Conservation (phyloP, 2,797 vertebrate genomes). For the Phyllotis vaccarum region DNA sequence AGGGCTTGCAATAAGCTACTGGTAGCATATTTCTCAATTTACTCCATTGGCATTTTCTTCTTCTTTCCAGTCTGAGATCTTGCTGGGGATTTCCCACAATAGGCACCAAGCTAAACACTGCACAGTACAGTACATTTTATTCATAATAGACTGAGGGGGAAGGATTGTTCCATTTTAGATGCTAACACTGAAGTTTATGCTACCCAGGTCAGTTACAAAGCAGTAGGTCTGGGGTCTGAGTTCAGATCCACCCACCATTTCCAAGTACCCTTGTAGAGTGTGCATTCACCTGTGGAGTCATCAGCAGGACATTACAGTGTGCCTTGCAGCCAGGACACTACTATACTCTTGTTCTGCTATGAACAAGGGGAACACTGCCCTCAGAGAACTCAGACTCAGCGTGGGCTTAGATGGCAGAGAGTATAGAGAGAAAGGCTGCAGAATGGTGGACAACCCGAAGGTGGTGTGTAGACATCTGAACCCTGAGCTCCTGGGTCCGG, state of each 20-base stretch:
- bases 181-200: not conserved
- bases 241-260: not conserved
- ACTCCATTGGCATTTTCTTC: no score
- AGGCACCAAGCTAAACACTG: not conserved
- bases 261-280: not conserved
- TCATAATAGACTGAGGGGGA: not conserved
- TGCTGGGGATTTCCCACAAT: not conserved
- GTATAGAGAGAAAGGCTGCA: not conserved
- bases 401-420: not conserved
- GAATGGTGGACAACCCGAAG: not conserved
- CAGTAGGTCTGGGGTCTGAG: not conserved
- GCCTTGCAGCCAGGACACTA: not conserved
- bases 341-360: not conserved
- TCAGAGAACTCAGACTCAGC: not conserved
- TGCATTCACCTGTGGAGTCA: not conserved
- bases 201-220: not conserved
- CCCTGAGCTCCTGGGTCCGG: not conserved
- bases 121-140: not conserved
- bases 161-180: not conserved
- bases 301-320: not conserved
- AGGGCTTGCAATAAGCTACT: not conserved
- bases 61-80: not conserved
- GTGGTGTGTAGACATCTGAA: not conserved
- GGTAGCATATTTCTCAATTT: not conserved
- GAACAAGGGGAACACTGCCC: not conserved